phyloP scores from a whole-genome alignment of 1,140 invertebrate species.

The Macrobrachium rosenbergii region DNA sequence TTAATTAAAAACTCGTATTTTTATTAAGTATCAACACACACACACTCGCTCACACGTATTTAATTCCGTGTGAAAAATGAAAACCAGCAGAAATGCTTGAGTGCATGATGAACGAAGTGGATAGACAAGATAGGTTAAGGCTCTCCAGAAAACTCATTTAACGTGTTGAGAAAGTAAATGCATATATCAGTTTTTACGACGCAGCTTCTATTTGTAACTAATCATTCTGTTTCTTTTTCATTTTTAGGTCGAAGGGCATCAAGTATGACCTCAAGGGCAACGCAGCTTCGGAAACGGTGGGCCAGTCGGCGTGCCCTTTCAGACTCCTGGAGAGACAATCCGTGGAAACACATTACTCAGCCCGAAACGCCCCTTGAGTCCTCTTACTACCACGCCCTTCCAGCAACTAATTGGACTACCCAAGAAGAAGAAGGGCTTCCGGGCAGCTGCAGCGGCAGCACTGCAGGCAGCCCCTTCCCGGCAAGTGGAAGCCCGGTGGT shows the following conservation, averaged over 20 bases:
- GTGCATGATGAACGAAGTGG: too few relatives aligned
- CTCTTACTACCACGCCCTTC: neutral
- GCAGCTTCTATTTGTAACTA: too few relatives aligned
- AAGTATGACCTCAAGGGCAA: slow-evolving; percentile 40
- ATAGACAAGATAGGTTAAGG: too few relatives aligned
- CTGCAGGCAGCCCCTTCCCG: slow-evolving; percentile 19
- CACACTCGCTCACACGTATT: too few relatives aligned
- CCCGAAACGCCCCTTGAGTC: neutral
- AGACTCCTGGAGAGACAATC: slow-evolving; percentile 36
- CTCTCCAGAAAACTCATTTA: too few relatives aligned
- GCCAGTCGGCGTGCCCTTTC: slow-evolving; percentile 45
- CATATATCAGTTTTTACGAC: too few relatives aligned
- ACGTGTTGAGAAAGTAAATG: neutral
- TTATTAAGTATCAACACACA: too few relatives aligned
- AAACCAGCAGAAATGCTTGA: too few relatives aligned
- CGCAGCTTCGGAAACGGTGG: slow-evolving; percentile 42
- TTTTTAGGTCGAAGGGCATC: neutral
- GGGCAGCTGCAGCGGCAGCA: slow-evolving; percentile 31
- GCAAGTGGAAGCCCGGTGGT: slow-evolving; percentile 49
- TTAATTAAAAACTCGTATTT: too few relatives aligned
- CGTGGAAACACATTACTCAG: neutral
- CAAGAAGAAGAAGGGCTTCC: neutral
- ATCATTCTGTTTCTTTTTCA: neutral
- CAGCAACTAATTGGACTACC: neutral
- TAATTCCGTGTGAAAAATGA: too few relatives aligned